Conservation (phyloP, 2,797 vertebrate genomes). For the Halcyon chelicuti region DNA sequence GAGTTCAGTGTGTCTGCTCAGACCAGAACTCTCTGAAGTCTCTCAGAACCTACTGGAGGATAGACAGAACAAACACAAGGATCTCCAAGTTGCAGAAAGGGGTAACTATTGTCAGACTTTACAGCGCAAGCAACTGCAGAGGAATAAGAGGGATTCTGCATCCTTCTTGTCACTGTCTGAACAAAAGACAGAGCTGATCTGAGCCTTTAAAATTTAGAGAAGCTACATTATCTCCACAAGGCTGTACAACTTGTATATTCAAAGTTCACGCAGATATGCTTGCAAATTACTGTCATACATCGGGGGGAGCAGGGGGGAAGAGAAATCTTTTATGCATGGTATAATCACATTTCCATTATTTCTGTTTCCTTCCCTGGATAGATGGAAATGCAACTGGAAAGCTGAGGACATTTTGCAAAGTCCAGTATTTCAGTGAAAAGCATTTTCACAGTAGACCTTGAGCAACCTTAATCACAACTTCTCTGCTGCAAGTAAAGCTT, state of each 20-base stretch:
- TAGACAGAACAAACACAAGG: neutral
- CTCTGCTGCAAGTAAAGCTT: neutral
- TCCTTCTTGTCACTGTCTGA: neutral
- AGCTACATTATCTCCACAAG: neutral
- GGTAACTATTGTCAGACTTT: neutral
- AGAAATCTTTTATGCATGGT: neutral
- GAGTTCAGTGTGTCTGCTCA: neutral
- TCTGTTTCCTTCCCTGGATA: neutral
- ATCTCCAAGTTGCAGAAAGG: neutral
- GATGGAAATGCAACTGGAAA: neutral
- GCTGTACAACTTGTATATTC: neutral
- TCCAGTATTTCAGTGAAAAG: neutral
- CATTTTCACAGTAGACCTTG: neutral
- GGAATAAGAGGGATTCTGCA: neutral
- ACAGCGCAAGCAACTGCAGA: neutral
- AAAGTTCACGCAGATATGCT: neutral
- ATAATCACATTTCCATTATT: neutral
- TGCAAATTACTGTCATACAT: neutral
- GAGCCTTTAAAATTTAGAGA: neutral
- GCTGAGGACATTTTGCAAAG: neutral
- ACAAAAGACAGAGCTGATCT: neutral
- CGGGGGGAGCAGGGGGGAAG: fast-evolving
- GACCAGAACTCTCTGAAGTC: neutral
- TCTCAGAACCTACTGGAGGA: neutral
- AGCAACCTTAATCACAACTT: neutral